Percentiles rank a stretch among this genome's conserved stretches.
Conservation (phyloP, 2,113 vertebrate genomes). For the Lasiurus cinereus region DNA sequence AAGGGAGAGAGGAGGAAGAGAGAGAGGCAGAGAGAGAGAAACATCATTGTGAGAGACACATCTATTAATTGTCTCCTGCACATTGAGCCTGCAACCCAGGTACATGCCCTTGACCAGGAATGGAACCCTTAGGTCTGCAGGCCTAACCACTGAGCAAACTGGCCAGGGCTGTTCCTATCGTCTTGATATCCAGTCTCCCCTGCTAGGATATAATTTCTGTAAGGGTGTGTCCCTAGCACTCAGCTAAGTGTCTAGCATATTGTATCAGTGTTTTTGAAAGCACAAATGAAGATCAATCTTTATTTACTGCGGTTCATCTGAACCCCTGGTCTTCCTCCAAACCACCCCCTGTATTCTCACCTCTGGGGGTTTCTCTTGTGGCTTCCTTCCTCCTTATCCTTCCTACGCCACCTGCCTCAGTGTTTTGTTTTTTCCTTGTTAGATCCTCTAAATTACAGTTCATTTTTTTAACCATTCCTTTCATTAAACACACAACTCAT, state of each 20-base stretch:
- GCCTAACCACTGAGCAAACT: too few species aligned
- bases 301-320: not conserved
- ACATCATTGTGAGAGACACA: not conserved
- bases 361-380: not conserved
- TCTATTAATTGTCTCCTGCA: too few species aligned
- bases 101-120: too few species aligned
- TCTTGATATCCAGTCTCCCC: not conserved
- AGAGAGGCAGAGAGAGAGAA: not conserved
- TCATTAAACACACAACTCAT: not conserved
- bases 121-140: too few species aligned
- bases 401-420: not conserved
- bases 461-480: not conserved
- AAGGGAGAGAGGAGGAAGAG: not conserved
- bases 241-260: accelerated
- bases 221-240: not conserved
- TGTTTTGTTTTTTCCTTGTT: not conserved
- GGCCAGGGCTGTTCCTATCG: not conserved
- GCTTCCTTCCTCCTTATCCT: not conserved
- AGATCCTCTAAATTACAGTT: not conserved
- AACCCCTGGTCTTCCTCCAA: not conserved
- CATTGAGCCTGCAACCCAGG: too few species aligned
- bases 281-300: not conserved
- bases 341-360: not conserved
- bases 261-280: accelerated
- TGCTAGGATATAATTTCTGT: not conserved